Evolutionary conservation across 2,113 vertebrate species (phyloP), one percentile per base, ranked within the genome.

Genomic region (Gambusia affinis): DNA sequence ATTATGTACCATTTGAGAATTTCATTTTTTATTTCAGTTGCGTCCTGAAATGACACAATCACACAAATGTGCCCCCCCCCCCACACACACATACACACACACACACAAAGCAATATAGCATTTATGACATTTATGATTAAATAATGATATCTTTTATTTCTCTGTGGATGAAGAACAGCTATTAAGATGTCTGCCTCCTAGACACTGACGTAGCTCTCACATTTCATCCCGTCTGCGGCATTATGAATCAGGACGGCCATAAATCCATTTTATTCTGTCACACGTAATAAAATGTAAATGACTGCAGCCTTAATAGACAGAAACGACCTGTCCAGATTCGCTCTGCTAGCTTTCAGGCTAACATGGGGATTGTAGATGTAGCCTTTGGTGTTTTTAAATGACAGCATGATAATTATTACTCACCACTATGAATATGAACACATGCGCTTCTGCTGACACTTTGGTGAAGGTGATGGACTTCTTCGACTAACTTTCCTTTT

Each of bases 401-500:
- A 85, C 75, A 89, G 93, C 93, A 93, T 94, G 93, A 87, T 42
- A 54, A 77, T 77, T 47, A 64, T 77, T 74, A 80, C 91, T 93
- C 89, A 89, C 85, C 73, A 64, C 86, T 83, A 67, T 69, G 81
- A 72, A 80, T 70, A 63, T 85, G 70, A 88, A 84, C 86, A 86
- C 72, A 75, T 85, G 74, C 79, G 81, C 91, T 89, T 88, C 81
- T 90, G 88, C 92, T 93, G 87, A 80, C 88, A 87, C 91, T 88
- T 87, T 85, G 93, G 93, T 94, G 92, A 90, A 67, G 94, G 90
- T 83, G 90, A 92, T 92, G 51, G 76, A 89, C 80, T 78, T 88
- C 91, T 94, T 90, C 91, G 78, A 92, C 92, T 95, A 95, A 95
- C 92, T 90, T 91, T 91, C 62, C 83, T 69, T 91, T 93, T 87